Evolutionary conservation across 2,113 vertebrate species (phyloP).

Genomic region (Halcyon senegalensis): DNA sequence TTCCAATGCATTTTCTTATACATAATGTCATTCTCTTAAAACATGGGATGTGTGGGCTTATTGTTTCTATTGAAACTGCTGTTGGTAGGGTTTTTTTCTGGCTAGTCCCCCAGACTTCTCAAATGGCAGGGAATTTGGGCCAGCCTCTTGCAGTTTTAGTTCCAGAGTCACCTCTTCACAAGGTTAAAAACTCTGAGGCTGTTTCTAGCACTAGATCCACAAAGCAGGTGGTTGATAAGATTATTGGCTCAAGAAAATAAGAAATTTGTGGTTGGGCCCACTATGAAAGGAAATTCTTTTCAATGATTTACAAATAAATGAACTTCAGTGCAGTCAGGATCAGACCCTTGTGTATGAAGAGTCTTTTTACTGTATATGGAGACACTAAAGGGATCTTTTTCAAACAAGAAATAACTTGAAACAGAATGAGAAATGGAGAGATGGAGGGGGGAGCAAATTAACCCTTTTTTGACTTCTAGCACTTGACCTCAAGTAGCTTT

Average conservation of each 20-base stretch:
- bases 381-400: conserved; percentile 3
- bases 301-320: conserved; percentile 48
- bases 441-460: neutral
- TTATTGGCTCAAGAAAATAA: conserved; percentile 49
- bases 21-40: neutral
- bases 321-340: neutral
- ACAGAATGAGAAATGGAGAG: neutral
- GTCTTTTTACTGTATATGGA: conserved; percentile 36
- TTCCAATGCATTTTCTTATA: neutral
- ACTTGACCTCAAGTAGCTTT: conserved; percentile 23
- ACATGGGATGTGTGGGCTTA: neutral
- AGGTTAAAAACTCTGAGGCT: neutral
- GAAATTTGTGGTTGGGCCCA: conserved; percentile 1
- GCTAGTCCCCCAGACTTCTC: neutral
- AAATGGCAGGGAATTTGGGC: neutral
- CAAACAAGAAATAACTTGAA: conserved; percentile 39
- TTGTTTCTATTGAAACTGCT: neutral
- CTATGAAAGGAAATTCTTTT: conserved; percentile 38
- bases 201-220: neutral
- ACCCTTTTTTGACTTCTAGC: conserved; percentile 30
- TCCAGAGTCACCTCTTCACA: neutral
- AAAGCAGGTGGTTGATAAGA: conserved; percentile 46
- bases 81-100: neutral
- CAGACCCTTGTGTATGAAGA: neutral
- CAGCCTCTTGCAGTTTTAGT: neutral